These are phyloP conservation scores for Brachirus orientalis DNA, from an alignment of 2,113 vertebrate genomes.

Conservation along the genomic window DNA sequence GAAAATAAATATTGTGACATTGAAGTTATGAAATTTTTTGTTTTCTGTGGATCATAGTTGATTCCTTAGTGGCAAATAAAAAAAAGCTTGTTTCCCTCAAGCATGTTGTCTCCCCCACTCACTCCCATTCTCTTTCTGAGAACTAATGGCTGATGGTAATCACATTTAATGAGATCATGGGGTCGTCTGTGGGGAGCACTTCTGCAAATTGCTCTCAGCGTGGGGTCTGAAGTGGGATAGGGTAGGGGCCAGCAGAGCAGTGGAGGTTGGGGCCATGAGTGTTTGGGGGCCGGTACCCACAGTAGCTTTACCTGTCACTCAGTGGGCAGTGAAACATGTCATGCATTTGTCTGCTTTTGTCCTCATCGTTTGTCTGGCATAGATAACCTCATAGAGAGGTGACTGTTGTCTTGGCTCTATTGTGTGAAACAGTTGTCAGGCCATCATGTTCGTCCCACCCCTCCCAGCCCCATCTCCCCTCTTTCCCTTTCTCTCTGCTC, in stretches of 20 bases:
- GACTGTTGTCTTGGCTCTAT: conserved; percentile 56
- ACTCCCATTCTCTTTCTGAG: conserved; percentile 10
- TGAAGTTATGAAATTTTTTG: not conserved
- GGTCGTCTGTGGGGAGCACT: conserved; percentile 72
- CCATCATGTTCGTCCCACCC: conserved; percentile 54
- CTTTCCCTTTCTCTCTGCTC: conserved; percentile 38
- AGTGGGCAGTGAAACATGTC: conserved; percentile 52
- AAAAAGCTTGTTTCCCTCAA: conserved; percentile 8
- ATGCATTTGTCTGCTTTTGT: conserved; percentile 67
- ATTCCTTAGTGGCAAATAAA: not conserved
- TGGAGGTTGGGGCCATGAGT: conserved; percentile 35
- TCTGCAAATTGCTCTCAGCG: conserved; percentile 79
- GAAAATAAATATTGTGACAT: too few relatives aligned
- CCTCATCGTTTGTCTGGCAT: conserved; percentile 64
- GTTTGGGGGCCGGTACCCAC: conserved; percentile 42
- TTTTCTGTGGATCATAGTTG: not conserved
- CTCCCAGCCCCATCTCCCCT: conserved; percentile 23
- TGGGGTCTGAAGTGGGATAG: conserved; percentile 65
- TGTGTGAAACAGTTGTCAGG: conserved; percentile 66
- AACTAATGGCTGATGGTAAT: conserved; percentile 78
- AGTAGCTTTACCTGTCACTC: conserved; percentile 56
- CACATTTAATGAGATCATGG: conserved; percentile 80
- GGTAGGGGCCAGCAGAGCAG: conserved; percentile 29
- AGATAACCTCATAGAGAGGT: conserved; percentile 59
- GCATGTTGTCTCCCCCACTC: conserved; percentile 15